phyloP scores from a whole-genome alignment of 2,113 vertebrate genomes.

The Forbesichthys papilliferus region DNA sequence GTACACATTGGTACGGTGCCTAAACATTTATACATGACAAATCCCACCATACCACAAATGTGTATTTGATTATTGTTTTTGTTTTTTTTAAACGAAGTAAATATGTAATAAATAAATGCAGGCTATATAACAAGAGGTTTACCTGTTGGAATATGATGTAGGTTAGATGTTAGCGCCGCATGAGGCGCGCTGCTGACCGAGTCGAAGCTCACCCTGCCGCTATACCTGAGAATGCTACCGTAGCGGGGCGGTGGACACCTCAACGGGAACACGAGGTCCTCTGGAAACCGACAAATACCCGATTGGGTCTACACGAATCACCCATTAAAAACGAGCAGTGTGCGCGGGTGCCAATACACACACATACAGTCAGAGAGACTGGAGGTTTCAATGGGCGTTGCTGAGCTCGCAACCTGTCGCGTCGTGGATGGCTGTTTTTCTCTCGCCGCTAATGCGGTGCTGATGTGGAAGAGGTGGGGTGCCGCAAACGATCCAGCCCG shows the following conservation, averaged over 20 bases:
- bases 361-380: neutral
- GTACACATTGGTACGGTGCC: neutral
- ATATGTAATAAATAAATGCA: neutral
- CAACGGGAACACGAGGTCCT: neutral
- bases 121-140: conserved; percentile 12
- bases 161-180: conserved; percentile 8
- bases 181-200: conserved; percentile 23
- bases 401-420: conserved; percentile 43
- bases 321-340: neutral
- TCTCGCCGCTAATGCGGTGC: conserved; percentile 53
- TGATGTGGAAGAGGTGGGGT: neutral
- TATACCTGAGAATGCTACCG: conserved; percentile 29
- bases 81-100: neutral
- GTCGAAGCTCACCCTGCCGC: conserved; percentile 14
- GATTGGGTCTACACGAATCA: neutral
- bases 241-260: neutral
- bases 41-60: neutral
- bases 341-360: neutral
- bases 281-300: neutral
- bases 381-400: conserved; percentile 53
- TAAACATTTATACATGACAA: neutral
- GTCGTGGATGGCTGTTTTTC: conserved; percentile 61
- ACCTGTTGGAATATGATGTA: conserved; percentile 48
- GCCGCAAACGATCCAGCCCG: neutral
- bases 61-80: too few relatives aligned